Base-by-base conservation (phyloP, 2,797 vertebrate species). In the Epinephelus coioides region DNA sequence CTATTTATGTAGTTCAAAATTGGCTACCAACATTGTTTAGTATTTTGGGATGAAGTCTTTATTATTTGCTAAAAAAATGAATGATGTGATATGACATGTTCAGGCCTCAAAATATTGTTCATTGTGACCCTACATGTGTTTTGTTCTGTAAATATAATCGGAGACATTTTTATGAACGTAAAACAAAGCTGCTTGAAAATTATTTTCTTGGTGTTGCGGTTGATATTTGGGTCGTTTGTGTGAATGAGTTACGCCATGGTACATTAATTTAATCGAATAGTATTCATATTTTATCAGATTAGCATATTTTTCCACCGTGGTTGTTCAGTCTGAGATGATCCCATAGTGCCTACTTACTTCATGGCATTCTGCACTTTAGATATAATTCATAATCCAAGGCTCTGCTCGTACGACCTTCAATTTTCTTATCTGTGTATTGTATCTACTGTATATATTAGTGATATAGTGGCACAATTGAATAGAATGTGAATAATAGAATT, bases 141-240 rank as follows among this genome's bases (percentile, higher is more conserved):
- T 85, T 89, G 65, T 90, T 89, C 85, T 95, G 94, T 95, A 94
- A 92, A 95, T 94, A 93, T 91, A 88, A 90, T 86, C 70, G 74
- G 74, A 91, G 73, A 92, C 89, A 91, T 94, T 93, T 93, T 91
- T 94, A 94, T 91, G 90, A 91, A 89, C 76, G 71, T 90, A 75
- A 90, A 90, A 85, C 63, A 85, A 81, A 86, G 49, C 61, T 92
- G 85, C 75, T 88, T 86, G 80, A 84, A 86, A 85, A 69, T 34
- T 6, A 46, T 73, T 81, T 72, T 5, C 17, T 59, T 65, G 53
- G 53, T 62, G 53, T 57, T 56, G 17, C 19, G 7, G n/a, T 79
- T 14, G 27, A 54, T 56, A 3, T 59, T 59, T 49, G 10, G 11
- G 46, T 67, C 2, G 40, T 56, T 60, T 17, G 14, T 38, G 50